phyloP scores from a whole-genome alignment of 1,140 invertebrate species.

The Drosophila orosa region DNA sequence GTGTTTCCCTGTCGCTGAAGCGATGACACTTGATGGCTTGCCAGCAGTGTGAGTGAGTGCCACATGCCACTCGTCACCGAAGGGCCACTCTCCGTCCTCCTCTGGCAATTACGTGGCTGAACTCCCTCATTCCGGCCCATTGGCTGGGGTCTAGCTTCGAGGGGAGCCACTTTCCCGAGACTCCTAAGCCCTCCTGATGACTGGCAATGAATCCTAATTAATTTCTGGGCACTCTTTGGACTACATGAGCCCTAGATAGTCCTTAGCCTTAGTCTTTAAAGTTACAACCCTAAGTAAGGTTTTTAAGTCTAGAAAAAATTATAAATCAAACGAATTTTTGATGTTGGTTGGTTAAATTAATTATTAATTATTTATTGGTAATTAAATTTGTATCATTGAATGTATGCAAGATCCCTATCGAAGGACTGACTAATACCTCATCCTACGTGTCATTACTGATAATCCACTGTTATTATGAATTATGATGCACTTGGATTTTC shows the following conservation, averaged over 20 bases:
- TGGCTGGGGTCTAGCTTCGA: conserved; percentile 37
- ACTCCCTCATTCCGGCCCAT: conserved; percentile 27
- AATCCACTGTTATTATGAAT: conserved; percentile 41
- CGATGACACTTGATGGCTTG: conserved; percentile 33
- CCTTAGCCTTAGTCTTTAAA: background rate
- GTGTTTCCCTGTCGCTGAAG: conserved; percentile 30
- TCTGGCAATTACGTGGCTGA: conserved; percentile 38
- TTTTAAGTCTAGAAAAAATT: background rate
- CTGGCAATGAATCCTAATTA: conserved; percentile 24
- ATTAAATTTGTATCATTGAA: background rate
- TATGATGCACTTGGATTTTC: conserved; percentile 52
- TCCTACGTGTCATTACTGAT: conserved; percentile 1
- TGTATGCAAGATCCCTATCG: background rate
- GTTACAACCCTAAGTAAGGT: background rate
- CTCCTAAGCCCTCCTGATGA: conserved; percentile 12
- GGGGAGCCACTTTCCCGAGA: background rate
- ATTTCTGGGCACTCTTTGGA: background rate
- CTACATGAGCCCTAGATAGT: background rate
- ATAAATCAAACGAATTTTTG: too few species aligned
- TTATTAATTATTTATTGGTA: background rate
- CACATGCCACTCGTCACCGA: conserved; percentile 31
- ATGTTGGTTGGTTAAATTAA: too few species aligned
- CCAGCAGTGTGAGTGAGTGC: conserved; percentile 28
- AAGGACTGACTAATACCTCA: background rate
- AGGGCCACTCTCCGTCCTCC: conserved; percentile 5